Percentiles rank a stretch among this genome's conserved stretches.
Conservation (phyloP, 2,888 invertebrate species). For the Cylloceria caligata region DNA sequence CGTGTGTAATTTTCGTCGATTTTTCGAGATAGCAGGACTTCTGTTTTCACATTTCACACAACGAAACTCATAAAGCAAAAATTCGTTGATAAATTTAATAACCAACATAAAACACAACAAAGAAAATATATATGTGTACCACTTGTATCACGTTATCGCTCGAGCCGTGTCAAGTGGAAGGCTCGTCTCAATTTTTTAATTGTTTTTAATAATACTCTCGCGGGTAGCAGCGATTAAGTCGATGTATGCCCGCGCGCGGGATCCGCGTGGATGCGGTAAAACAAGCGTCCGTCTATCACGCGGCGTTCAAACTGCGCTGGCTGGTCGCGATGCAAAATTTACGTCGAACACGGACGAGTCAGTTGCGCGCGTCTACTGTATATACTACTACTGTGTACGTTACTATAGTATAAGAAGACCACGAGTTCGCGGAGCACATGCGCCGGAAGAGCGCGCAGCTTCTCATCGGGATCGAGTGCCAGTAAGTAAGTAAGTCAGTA, state of each 20-base stretch:
- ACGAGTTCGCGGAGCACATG: constrained; percentile 62
- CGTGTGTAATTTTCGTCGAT: constrained; percentile 25
- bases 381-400: constrained; percentile 25
- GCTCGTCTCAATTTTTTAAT: neutral
- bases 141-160: neutral
- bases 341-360: constrained; percentile 33
- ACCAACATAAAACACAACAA: constrained; percentile 15
- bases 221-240: neutral
- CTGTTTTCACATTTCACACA: constrained; percentile 15
- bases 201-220: neutral
- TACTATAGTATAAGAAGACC: constrained; percentile 19
- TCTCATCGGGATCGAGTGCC: neutral
- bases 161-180: neutral
- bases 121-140: constrained; percentile 6
- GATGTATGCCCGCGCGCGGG: neutral
- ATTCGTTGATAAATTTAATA: neutral
- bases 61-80: neutral
- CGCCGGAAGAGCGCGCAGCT: constrained; percentile 55
- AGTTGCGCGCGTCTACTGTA: constrained; percentile 64
- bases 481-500: neutral
- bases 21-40: neutral
- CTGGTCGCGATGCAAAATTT: constrained; percentile 54
- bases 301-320: constrained; percentile 64
- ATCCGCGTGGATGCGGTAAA: constrained; percentile 33
- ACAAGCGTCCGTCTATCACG: constrained; percentile 57